These are phyloP conservation scores for Idaea biselata DNA, from an alignment of 2,888 invertebrate genomes.

Conservation along the genomic window DNA sequence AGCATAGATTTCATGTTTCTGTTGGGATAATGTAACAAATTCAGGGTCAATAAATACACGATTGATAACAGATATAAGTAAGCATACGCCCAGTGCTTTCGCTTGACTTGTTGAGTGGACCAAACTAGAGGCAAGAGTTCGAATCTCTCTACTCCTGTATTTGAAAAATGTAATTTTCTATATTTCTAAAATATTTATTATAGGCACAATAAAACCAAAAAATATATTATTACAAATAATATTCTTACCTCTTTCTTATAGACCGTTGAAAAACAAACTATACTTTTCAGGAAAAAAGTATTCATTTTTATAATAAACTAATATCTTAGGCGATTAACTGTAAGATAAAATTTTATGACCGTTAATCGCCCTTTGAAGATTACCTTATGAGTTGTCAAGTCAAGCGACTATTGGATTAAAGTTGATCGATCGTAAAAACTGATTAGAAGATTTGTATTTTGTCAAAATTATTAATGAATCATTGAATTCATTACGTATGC, in stretches of 20 bases:
- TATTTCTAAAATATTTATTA: too few species aligned
- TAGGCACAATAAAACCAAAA: too few species aligned
- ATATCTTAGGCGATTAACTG: neutral
- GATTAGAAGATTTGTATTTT: neutral
- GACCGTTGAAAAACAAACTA: neutral
- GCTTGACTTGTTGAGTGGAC: too few species aligned
- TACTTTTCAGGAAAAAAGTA: neutral
- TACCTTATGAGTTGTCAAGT: neutral
- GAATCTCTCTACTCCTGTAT: too few species aligned
- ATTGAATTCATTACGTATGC: neutral
- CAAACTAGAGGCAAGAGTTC: too few species aligned
- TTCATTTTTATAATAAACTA: neutral
- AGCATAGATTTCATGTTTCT: slow-evolving; percentile 41
- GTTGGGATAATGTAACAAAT: neutral
- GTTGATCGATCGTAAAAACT: neutral
- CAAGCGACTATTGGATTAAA: neutral
- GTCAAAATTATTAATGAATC: neutral
- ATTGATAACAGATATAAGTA: too few species aligned
- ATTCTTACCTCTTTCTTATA: neutral
- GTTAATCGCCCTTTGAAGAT: neutral
- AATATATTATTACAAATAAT: too few species aligned
- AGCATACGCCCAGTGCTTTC: too few species aligned
- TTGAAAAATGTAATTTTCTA: too few species aligned
- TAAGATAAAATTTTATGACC: neutral
- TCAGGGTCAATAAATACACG: too few species aligned